Conservation (phyloP, 2,113 vertebrate genomes). For the Ceuthmochares aereus region DNA sequence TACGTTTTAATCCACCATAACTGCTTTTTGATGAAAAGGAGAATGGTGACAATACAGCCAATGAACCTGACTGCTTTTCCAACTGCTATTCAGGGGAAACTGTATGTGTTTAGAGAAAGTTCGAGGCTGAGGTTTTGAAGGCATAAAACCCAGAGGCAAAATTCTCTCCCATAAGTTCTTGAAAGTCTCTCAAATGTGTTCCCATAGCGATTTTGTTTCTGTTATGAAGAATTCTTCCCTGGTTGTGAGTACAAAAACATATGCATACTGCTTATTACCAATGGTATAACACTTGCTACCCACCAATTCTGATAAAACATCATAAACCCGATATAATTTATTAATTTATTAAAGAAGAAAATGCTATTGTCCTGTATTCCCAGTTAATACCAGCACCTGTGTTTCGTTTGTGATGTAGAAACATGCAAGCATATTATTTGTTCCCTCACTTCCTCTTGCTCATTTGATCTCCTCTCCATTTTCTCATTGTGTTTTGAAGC, state of each 20-base stretch:
- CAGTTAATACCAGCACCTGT: background rate
- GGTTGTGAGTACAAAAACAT: background rate
- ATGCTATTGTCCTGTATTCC: background rate
- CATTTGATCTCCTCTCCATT: background rate
- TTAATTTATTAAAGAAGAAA: conserved; percentile 37
- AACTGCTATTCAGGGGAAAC: background rate
- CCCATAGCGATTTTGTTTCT: background rate
- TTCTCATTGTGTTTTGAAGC: background rate
- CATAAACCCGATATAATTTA: background rate
- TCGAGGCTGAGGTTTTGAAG: background rate
- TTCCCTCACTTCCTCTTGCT: rapidly evolving
- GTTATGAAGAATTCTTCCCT: background rate
- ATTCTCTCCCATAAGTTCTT: background rate
- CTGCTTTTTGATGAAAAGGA: conserved; percentile 45
- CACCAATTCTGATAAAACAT: background rate
- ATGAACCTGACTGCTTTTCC: background rate
- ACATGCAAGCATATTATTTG: background rate
- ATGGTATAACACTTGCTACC: background rate
- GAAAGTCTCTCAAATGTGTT: background rate
- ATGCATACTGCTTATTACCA: background rate
- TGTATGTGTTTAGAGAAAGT: background rate
- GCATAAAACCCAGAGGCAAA: background rate
- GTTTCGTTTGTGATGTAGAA: background rate
- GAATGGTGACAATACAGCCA: background rate
- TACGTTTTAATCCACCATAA: conserved; percentile 49